Conservation (phyloP, 2,797 vertebrate genomes). For the Enteromius trimaculatus region DNA sequence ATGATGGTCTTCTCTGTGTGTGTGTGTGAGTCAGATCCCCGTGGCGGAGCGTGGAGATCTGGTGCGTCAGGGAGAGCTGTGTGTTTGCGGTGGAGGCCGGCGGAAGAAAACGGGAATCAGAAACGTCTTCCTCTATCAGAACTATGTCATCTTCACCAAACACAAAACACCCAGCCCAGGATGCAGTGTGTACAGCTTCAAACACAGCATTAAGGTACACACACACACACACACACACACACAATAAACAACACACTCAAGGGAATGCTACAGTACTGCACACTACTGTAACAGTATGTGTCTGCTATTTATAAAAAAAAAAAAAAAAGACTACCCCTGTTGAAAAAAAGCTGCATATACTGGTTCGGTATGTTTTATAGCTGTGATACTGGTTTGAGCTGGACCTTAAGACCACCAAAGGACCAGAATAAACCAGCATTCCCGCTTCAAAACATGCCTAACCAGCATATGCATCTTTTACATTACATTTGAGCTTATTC, state of each 20-base stretch:
- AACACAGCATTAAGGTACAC: constrained; percentile 87
- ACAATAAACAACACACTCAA: neutral
- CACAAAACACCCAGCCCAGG: constrained; percentile 79
- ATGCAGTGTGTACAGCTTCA: constrained; percentile 81
- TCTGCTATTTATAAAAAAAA: neutral
- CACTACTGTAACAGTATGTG: neutral
- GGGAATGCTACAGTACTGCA: neutral
- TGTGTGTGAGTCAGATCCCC: constrained; percentile 73
- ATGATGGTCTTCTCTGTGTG: neutral
- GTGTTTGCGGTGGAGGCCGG: constrained; percentile 79
- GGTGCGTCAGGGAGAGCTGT: constrained; percentile 85
- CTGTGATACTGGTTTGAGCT: no score
- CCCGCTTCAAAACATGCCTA: no score
- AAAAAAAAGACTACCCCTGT: neutral
- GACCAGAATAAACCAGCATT: no score
- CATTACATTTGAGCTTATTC: no score
- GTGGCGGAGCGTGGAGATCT: constrained; percentile 86
- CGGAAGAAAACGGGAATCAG: constrained; percentile 83
- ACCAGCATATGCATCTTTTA: no score
- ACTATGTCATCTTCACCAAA: constrained; percentile 87
- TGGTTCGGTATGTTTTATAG: no score
- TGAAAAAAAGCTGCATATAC: no score
- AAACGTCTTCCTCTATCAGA: constrained; percentile 88
- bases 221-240: neutral
- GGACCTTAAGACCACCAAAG: no score